Percentiles rank a stretch among this genome's conserved stretches.
phyloP scores from a whole-genome alignment of 2,113 vertebrate species.

The Helogale parvula region DNA sequence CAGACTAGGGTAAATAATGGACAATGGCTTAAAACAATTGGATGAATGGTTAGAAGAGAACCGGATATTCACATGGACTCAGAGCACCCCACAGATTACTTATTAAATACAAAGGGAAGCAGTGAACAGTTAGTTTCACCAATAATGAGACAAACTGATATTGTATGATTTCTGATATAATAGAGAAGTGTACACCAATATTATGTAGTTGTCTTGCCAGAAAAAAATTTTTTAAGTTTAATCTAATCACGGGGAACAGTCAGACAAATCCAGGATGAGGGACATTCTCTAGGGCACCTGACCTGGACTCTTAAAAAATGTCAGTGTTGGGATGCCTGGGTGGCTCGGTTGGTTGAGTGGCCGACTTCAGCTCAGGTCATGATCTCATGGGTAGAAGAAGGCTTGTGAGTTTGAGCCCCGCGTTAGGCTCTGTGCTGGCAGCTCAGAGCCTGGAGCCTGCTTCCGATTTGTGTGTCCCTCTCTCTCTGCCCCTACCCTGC shows the following conservation, averaged over 20 bases:
- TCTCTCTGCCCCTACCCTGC: no score
- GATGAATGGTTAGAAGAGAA: not conserved
- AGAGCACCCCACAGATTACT: not conserved
- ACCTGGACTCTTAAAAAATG: not conserved
- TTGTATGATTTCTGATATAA: not conserved
- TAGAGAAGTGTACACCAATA: not conserved
- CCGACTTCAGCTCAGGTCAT: no score
- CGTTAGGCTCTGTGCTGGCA: no score
- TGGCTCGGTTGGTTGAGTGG: no score
- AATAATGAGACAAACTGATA: not conserved
- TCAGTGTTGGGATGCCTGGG: not conserved
- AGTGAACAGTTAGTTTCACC: not conserved
- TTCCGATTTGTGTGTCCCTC: no score
- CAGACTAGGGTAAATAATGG: not conserved
- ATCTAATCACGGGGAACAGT: conserved; percentile 17
- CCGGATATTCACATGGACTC: not conserved
- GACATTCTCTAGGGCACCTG: not conserved
- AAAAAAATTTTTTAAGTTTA: not conserved
- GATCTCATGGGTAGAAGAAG: no score
- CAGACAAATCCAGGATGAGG: not conserved
- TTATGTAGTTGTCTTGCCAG: not conserved
- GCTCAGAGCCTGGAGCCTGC: no score
- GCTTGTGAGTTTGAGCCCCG: no score
- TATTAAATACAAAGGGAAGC: not conserved
- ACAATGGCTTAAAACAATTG: not conserved